These are phyloP conservation scores for Cathartes aura DNA, from an alignment of 2,113 vertebrate genomes.

Conservation along the genomic window DNA sequence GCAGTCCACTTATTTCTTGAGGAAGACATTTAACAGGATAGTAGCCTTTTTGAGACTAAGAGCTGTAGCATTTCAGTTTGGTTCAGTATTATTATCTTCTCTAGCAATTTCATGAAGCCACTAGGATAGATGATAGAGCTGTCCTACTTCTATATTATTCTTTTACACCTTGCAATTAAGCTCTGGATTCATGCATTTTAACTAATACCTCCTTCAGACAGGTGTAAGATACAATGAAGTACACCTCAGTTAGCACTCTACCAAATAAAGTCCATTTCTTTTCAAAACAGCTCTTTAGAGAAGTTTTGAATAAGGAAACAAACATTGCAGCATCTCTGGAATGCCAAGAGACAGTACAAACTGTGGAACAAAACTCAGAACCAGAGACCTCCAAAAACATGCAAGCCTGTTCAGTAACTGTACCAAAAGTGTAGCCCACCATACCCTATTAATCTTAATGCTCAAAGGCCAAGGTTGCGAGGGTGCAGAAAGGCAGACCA, in stretches of 20 bases:
- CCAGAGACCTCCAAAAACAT: background rate
- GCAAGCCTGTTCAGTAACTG: rapidly evolving
- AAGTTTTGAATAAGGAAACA: background rate
- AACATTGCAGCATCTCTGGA: background rate
- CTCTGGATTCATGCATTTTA: background rate
- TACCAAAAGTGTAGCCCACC: rapidly evolving
- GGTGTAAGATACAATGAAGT: background rate
- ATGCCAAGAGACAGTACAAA: background rate
- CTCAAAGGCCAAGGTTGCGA: background rate
- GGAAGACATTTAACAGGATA: background rate
- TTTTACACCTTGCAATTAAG: background rate
- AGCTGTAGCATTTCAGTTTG: background rate
- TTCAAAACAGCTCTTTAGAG: background rate
- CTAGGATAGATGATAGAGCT: background rate
- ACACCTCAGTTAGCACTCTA: background rate
- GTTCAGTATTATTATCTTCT: background rate
- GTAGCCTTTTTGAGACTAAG: background rate
- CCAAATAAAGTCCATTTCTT: background rate
- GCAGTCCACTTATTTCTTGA: background rate
- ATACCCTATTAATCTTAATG: too few species aligned
- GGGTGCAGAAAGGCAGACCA: rapidly evolving
- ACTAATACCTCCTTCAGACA: background rate
- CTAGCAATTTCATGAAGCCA: background rate
- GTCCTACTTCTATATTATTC: background rate
- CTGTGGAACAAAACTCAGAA: background rate